phyloP scores from a whole-genome alignment of 2,113 vertebrate species.

The Tapirus terrestris region DNA sequence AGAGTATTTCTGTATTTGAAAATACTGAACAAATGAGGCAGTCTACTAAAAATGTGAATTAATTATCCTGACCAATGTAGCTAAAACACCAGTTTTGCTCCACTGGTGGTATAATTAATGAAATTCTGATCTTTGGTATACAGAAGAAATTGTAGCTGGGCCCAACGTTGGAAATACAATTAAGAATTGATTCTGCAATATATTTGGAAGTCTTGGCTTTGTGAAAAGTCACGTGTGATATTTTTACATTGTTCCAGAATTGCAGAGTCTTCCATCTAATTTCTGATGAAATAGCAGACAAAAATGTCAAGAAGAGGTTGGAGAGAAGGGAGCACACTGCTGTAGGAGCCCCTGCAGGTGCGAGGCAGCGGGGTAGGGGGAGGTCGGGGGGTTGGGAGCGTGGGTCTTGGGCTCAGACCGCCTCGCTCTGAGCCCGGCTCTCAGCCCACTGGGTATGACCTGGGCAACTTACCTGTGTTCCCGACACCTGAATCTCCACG shows the following conservation, averaged over 20 bases:
- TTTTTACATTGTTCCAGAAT: background rate
- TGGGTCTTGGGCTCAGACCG: background rate
- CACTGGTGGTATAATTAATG: background rate
- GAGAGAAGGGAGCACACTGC: background rate
- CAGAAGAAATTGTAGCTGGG: background rate
- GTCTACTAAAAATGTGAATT: background rate
- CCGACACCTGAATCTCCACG: too few species aligned
- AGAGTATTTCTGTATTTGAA: background rate
- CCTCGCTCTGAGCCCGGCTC: too few species aligned
- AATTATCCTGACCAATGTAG: background rate
- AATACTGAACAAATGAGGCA: background rate
- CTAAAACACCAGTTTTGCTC: background rate
- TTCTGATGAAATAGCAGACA: background rate
- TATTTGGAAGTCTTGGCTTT: background rate
- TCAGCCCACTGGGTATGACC: background rate
- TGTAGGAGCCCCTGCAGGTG: too few species aligned
- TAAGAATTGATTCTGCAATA: background rate
- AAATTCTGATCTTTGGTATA: background rate
- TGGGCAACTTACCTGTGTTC: background rate
- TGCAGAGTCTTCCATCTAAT: background rate
- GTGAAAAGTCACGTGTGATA: background rate
- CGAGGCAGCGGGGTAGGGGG: fast-evolving
- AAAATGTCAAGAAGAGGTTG: background rate
- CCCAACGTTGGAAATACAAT: background rate
- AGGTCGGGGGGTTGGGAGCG: fast-evolving